Conservation (phyloP, 2,888 invertebrate genomes). For the Sicus ferrugineus region DNA sequence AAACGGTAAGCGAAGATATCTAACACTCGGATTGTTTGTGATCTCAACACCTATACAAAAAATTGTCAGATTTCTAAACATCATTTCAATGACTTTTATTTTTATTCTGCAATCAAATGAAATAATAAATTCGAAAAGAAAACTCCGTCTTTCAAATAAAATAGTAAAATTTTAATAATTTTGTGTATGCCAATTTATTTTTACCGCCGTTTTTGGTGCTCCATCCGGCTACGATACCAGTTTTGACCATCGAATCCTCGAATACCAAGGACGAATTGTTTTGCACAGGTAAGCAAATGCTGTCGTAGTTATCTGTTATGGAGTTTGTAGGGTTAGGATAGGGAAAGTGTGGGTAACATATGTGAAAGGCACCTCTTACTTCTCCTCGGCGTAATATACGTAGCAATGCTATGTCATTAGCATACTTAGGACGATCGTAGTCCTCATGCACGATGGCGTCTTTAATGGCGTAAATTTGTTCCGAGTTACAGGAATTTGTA, state of each 20-base stretch:
- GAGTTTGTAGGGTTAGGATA: constrained; percentile 15
- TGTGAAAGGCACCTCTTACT: too few relatives aligned
- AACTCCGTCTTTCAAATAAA: background rate
- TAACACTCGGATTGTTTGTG: constrained; percentile 52
- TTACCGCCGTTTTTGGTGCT: constrained; percentile 73
- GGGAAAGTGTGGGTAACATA: background rate
- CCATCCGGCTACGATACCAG: constrained; percentile 77
- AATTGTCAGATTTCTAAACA: too few relatives aligned
- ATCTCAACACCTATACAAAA: constrained; percentile 22
- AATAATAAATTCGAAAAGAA: background rate
- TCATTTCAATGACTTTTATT: background rate
- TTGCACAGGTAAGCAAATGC: constrained; percentile 67
- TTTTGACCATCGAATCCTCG: constrained; percentile 64
- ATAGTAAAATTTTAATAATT: background rate
- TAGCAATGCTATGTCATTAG: constrained; percentile 69
- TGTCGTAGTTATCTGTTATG: constrained; percentile 56
- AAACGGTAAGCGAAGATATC: constrained; percentile 64
- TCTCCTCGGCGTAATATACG: constrained; percentile 46
- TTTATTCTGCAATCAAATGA: background rate
- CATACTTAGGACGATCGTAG: constrained; percentile 65
- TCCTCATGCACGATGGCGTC: constrained; percentile 66
- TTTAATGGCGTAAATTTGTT: constrained; percentile 68
- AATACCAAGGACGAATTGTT: constrained; percentile 45
- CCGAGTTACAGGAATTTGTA: constrained; percentile 62
- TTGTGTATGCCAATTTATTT: constrained; percentile 12